phyloP scores from a whole-genome alignment of 1,140 invertebrate species.

The Achroia grisella region DNA sequence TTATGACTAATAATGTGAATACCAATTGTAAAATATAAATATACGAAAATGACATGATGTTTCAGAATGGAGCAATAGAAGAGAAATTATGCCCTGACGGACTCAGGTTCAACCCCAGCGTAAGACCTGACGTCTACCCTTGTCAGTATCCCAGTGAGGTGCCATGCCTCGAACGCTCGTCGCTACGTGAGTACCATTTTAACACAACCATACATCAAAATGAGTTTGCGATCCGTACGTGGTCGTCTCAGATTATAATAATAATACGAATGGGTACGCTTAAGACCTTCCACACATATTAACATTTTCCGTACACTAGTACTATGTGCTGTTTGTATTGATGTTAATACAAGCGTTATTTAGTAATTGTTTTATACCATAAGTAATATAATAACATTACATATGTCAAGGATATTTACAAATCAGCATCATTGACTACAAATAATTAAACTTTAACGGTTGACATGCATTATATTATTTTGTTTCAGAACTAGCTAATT shows the following conservation, averaged over 20 bases:
- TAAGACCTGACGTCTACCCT: conserved; percentile 81
- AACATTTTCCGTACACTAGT: not conserved
- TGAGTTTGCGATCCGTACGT: not conserved
- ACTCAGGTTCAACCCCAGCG: conserved; percentile 85
- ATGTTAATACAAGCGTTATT: too few relatives aligned
- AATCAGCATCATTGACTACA: too few relatives aligned
- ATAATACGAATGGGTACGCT: conserved; percentile 1
- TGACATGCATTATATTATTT: too few relatives aligned
- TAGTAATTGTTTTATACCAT: too few relatives aligned
- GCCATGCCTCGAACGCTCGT: conserved; percentile 80
- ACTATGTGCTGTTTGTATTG: too few relatives aligned
- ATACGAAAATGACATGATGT: too few relatives aligned
- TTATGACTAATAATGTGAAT: too few relatives aligned
- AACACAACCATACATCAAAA: not conserved
- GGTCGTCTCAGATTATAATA: not conserved
- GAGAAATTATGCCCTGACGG: conserved; percentile 90
- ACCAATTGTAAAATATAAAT: too few relatives aligned
- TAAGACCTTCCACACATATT: conserved; percentile 2
- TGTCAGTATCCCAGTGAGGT: conserved; percentile 90
- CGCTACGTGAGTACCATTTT: conserved; percentile 78
- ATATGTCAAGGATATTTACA: too few relatives aligned
- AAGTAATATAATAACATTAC: too few relatives aligned
- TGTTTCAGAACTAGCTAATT: too few relatives aligned
- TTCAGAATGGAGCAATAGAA: conserved; percentile 80
- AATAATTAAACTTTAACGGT: too few relatives aligned